Evolutionary conservation across 2,113 vertebrate genomes (phyloP), one percentile per base, ranked within the genome.

Genomic region (Anolis carolinensis): DNA sequence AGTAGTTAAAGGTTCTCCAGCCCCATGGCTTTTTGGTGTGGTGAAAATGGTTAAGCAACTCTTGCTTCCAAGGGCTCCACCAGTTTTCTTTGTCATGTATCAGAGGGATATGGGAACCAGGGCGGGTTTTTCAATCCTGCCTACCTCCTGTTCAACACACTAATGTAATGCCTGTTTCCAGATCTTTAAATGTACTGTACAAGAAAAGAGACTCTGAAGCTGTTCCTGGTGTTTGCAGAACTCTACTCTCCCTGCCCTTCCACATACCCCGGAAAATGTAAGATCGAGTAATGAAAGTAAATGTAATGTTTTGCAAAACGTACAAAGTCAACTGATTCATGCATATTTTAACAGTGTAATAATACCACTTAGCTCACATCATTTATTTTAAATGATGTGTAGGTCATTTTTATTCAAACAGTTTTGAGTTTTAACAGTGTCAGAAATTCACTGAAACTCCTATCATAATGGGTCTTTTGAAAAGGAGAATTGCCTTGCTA

Each of bases 381-480:
- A 81, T 86, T 86, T 86, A 86, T 86, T 81, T 86, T 86, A 86
- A 86, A 86, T 81, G 70, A 86, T 75, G 85, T 67, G 52, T 86
- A 81, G 78, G 78, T 86, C 85, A 86, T 86, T 86, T 84, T 86
- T 75, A 81, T 36, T 81, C 79, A 81, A 81, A 81, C 78, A 86
- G 71, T 74, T 86, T 67, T 74, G 79, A 75, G 59, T 81, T 81
- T 81, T 86, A 86, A 86, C 79, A 81, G 55, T 73, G 62, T 81
- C 71, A 81, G 27, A 86, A 75, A 86, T 67, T 75, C 79, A 81
- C 71, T 50, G n/a, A 81, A 67, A 75, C 21, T 62, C 20, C 39
- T 81, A 30, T 75, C 25, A 36, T 65, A 81, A 75, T 74, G 39
- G 73, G 30, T 52, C 65, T 39, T 48, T 80, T 44, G 68, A 32